phyloP scores from a whole-genome alignment of 1,140 invertebrate species.

The Drosophila ambigua region DNA sequence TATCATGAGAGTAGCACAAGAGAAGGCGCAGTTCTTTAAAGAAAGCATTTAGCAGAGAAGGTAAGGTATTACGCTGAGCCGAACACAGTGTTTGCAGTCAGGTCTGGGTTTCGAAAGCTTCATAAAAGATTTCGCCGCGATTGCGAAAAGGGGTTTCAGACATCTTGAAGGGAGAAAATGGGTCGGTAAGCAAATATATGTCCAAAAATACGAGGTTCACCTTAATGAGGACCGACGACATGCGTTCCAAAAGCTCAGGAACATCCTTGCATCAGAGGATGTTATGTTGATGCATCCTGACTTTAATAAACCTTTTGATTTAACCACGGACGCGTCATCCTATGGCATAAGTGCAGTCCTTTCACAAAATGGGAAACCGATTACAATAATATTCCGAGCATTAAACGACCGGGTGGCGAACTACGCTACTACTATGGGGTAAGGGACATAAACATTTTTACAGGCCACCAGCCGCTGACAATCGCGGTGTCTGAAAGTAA shows the following conservation, averaged over 20 bases:
- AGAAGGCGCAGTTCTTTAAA: too few relatives aligned
- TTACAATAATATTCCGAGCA: neutral
- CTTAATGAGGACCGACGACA: constrained; percentile 1
- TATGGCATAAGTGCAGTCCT: neutral
- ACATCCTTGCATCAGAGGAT: neutral
- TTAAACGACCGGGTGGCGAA: neutral
- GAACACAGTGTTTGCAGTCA: too few relatives aligned
- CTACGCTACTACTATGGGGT: neutral
- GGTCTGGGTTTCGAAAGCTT: too few relatives aligned
- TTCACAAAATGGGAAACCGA: neutral
- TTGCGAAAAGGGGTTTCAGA: constrained; percentile 10
- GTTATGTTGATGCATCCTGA: constrained; percentile 18
- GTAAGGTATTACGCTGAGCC: neutral
- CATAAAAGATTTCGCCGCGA: constrained; percentile 13
- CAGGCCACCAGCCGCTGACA: too few relatives aligned
- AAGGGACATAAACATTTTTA: neutral
- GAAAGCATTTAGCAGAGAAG: too few relatives aligned
- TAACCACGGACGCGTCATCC: constrained; percentile 9
- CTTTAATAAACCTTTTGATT: constrained; percentile 2
- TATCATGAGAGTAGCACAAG: too few relatives aligned
- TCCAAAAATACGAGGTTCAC: constrained; percentile 1
- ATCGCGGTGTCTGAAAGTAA: neutral
- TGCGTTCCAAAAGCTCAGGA: neutral
- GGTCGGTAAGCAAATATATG: constrained; percentile 2
- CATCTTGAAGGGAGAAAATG: constrained; percentile 17